Evolutionary conservation across 1,140 invertebrate genomes (phyloP), one percentile per base, ranked within the genome.

Genomic region (Drosophila serrata): DNA sequence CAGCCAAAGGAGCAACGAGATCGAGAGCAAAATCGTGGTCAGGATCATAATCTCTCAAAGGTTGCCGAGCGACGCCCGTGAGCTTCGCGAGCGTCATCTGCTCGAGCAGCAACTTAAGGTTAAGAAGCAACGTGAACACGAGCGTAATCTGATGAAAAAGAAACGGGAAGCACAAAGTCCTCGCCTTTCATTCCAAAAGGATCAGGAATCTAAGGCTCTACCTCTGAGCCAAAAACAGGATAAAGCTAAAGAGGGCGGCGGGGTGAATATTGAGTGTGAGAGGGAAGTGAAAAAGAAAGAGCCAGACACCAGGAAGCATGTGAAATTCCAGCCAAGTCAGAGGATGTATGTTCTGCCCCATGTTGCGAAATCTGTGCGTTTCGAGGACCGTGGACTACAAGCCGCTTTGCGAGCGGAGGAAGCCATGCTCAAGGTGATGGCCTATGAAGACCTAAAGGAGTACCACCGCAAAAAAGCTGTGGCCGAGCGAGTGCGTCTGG

Each of bases 61-160:
- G 15, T 12, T 15, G 37, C 61, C 15, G 3, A 60, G 37, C 17
- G 40, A n/a, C 61, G 29, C 3, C 29, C 55, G 37, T 6, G 37
- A 31, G 7, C 17, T 31, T 4, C 19, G 11, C 4, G 37, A 60
- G 15, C 27, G 15, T 6, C 27, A 8, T 4, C 12, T 63, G 12
- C 56, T 6, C 1, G 61, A 61, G 15, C 37, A 27, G 56, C 37
- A 64, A 19, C 27, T 13, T 4, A 64, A 64, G 15, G 61, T 64
- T 7, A 61, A 61, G 56, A 27, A 43, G n/a, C 56, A n/a, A 1
- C 61, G 61, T n/a, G 61, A 64, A n/a, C n/a, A 64, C n/a, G 61
- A 64, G 19, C 56, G 56, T 15, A 13, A 61, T 24, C 6, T 64
- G 6, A n/a, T 42, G 6, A 12, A 17, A 3, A 64, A 42, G 9